A percentile compares a stretch with the other conserved stretches of the same genome.
Evolutionary conservation across 2,888 invertebrate genomes (phyloP).

Genomic region (Lasius fuliginosus): DNA sequence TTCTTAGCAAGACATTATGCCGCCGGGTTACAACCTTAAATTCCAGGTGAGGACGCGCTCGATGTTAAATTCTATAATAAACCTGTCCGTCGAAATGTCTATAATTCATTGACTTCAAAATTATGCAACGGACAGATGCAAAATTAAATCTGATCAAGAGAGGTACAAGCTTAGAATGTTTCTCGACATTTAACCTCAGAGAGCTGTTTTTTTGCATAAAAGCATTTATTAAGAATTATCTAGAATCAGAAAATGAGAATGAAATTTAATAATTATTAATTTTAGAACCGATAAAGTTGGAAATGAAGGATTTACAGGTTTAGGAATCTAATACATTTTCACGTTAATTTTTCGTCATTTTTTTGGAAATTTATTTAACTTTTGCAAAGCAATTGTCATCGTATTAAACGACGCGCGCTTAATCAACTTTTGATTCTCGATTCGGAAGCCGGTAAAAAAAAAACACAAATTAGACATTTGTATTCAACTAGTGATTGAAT

Average conservation of each 20-base stretch:
- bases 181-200: neutral
- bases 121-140: conserved; percentile 10
- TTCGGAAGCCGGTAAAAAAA: neutral
- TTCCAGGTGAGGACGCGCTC: conserved; percentile 44
- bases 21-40: conserved; percentile 45
- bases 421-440: neutral
- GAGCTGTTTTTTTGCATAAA: neutral
- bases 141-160: neutral
- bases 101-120: neutral
- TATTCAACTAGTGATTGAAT: neutral
- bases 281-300: neutral
- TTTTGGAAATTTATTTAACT: neutral
- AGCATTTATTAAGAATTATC: neutral
- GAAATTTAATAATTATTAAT: neutral
- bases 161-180: neutral
- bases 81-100: conserved; percentile 36
- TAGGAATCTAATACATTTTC: neutral
- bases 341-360: neutral
- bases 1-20: neutral
- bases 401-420: neutral
- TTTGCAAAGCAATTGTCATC: neutral
- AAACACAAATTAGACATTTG: neutral
- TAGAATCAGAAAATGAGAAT: neutral
- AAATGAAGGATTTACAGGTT: neutral
- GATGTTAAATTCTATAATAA: conserved; percentile 24